Conservation (phyloP, 2,797 vertebrate species). For the Neosilurus hyrtlii region DNA sequence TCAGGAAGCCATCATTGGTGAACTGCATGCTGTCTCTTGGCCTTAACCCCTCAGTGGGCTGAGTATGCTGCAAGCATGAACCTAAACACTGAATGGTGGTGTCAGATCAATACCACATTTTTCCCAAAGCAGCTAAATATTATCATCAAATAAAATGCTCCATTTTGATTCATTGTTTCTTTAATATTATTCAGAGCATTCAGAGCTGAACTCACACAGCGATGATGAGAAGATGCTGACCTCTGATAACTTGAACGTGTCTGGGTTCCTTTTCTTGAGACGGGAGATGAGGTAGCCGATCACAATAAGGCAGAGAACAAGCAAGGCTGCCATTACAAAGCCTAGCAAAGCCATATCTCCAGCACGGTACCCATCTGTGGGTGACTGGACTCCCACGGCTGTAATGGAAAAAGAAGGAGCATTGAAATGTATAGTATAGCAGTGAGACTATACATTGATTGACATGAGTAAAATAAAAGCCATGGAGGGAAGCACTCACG, state of each 20-base stretch:
- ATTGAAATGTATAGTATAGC: neutral
- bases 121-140: neutral
- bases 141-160: constrained; percentile 23
- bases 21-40: constrained; percentile 74
- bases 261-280: constrained; percentile 68
- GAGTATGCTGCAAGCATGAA: constrained; percentile 63
- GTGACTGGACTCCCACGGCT: constrained; percentile 66
- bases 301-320: constrained; percentile 77
- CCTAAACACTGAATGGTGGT: constrained; percentile 68
- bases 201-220: constrained; percentile 60
- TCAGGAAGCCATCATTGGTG: constrained; percentile 73
- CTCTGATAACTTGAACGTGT: constrained; percentile 69
- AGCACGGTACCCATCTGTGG: constrained; percentile 67
- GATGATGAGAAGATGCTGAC: constrained; percentile 63
- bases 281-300: constrained; percentile 77
- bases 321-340: constrained; percentile 77
- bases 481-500: constrained; percentile 57
- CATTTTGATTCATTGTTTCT: constrained; percentile 22
- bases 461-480: neutral
- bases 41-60: constrained; percentile 56
- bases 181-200: constrained; percentile 42
- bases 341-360: constrained; percentile 85
- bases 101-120: constrained; percentile 44
- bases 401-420: constrained; percentile 20
- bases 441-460: neutral